Evolutionary conservation across 1,140 invertebrate genomes (phyloP), one percentile per base, ranked within the genome.

Genomic region (Sinonovacula constricta): DNA sequence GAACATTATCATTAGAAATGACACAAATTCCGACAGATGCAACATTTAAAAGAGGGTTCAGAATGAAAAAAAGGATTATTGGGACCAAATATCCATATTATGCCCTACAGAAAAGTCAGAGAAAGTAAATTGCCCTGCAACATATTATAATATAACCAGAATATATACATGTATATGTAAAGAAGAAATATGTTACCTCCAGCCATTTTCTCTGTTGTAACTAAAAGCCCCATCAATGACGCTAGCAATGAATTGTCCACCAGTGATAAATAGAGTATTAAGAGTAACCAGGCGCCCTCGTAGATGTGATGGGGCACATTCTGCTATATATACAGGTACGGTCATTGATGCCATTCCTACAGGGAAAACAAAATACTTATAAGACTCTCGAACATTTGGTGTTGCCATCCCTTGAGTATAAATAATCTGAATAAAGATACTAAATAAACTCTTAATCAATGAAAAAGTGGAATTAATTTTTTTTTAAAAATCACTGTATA

Each of bases 241-340:
- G 81, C 92, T 92, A 3, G 93, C 92, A 18, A 93, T 82, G 79
- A 93, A 90, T 85, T 94, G 92, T 26, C 93, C 93, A 34, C 91
- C 91, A 30, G 93, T 94, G 57, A 94, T 93, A 85, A 93, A 93
- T 22, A 93, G 79, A 66, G 89, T 92, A 79, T 94, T 94, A 10
- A 93, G 75, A 0, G 93, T 93, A 3, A 94, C 92, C n/a, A 94
- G 83, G 26, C 89, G 86, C 10, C 93, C 93, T n/a, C 93, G 89
- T 33, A 92, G 81, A 69, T 92, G 85, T 18, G 91, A 72, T 18
- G 93, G 92, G 0, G 94, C 90, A 63, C 92, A 90, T 87, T 94
- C 93, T 31, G 93, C 92, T 36, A 94, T 93, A 85, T 94, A 94
- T 74, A 94, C 91, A 2, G 93, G 93, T 1, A 94, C 93, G 33